Evolutionary conservation across 1,140 invertebrate species (phyloP), one percentile per base, ranked within the genome.

Genomic region (Caenorhabditis inopinata): DNA sequence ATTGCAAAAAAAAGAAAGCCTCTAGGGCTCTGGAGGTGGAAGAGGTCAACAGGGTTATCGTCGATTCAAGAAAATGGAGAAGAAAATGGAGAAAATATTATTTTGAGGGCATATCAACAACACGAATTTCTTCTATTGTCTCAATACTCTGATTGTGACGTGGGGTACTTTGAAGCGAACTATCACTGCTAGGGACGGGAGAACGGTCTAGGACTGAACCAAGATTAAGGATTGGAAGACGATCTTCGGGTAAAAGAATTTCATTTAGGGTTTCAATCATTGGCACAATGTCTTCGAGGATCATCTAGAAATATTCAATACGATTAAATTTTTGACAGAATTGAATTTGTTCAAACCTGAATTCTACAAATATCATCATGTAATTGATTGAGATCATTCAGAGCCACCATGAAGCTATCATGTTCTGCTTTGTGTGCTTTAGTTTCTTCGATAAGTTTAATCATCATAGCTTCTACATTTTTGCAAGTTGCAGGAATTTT

Each of bases 191-290:
- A 1, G 32, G 32, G 3, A 68, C 32, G 1, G 74, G 45, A 48
- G 74, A 75, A 18, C 74, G 23, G 16, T 75, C 74, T 1, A 75
- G 74, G 14, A 75, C 47, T 35, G 45, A 47, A 93, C 93, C 23
- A 97, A 91, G 84, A 93, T 92, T 83, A 94, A 91, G 2, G 95
- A 95, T 0, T 93, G 93, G 21, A 93, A 92, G 1, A 94, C 92
- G 47, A 2, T 75, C 74, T 12, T 75, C 47, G 14, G 74, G 47
- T 9, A 18, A n/a, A 9, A 75, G 74, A n/a, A 75, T 48, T 21
- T 75, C 74, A 32, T 75, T 75, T 0, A 75, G 45, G 0, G 74
- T 49, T n/a, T 75, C 74, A 25, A 75, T 32, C 74, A 48, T 47
- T 18, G 74, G 74, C 9, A 75, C 74, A 4, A 75, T 47, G 14